Evolutionary conservation across 2,113 vertebrate species (phyloP).

Genomic region (Callipepla squamata): DNA sequence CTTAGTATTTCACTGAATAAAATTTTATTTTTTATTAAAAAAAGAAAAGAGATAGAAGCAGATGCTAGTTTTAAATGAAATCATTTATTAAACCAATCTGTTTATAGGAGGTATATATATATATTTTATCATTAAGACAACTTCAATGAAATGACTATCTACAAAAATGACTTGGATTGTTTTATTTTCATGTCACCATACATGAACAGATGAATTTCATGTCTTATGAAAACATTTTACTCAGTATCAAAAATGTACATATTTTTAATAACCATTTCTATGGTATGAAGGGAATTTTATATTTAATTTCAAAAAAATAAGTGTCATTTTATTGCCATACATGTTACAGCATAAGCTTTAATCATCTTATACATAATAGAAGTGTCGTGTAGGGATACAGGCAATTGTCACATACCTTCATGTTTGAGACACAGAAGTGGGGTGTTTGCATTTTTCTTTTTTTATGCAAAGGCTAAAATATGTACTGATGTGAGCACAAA

Average conservation of each 20-base stretch:
- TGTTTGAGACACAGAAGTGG: conserved; percentile 33
- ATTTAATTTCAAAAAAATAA: conserved; percentile 78
- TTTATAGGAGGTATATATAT: conserved; percentile 71
- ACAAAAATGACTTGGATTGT: conserved; percentile 77
- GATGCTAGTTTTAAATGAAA: conserved; percentile 74
- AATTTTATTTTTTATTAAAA: conserved; percentile 73
- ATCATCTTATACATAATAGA: conserved; percentile 61
- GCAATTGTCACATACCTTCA: conserved; percentile 64
- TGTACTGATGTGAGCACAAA: conserved; percentile 68
- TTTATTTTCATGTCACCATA: conserved; percentile 75
- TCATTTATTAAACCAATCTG: conserved; percentile 78
- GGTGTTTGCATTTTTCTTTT: conserved; percentile 50
- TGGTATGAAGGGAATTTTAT: conserved; percentile 71
- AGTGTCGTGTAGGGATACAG: conserved; percentile 56
- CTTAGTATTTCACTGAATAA: conserved; percentile 71
- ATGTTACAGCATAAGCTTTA: conserved; percentile 68
- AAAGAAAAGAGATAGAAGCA: conserved; percentile 79
- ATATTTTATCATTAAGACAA: conserved; percentile 74
- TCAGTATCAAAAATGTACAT: conserved; percentile 76
- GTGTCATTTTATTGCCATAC: conserved; percentile 63
- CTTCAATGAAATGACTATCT: conserved; percentile 77
- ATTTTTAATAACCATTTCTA: conserved; percentile 70
- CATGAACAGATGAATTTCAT: conserved; percentile 69
- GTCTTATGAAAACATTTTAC: conserved; percentile 75
- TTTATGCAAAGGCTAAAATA: conserved; percentile 60